Percentiles rank a stretch among this genome's conserved stretches.
Conservation (phyloP, 1,140 invertebrate species). For the Mamestra configurata region DNA sequence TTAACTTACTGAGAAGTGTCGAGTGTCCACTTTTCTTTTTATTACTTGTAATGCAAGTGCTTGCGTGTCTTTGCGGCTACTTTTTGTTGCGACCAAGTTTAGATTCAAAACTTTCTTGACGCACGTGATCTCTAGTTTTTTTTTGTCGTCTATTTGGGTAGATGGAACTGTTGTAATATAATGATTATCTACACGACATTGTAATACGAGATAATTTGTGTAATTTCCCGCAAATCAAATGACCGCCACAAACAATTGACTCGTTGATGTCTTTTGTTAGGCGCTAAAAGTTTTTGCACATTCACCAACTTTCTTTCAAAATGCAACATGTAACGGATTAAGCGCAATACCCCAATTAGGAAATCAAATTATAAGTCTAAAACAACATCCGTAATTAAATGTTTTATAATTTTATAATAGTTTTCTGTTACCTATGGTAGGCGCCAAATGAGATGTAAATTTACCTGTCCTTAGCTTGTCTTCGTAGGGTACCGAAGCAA, state of each 20-base stretch:
- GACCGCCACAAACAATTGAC: not conserved
- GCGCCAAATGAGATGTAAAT: no score
- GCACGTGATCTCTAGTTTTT: not conserved
- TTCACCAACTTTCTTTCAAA: not conserved
- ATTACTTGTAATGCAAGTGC: constrained; percentile 30
- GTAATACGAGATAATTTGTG: not conserved
- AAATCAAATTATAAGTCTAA: no score
- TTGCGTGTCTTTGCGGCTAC: constrained; percentile 25
- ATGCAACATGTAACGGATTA: no score
- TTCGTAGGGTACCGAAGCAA: no score
- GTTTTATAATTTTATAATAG: no score
- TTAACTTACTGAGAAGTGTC: constrained; percentile 34
- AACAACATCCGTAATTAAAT: no score
- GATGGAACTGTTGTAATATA: not conserved
- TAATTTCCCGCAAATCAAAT: not conserved
- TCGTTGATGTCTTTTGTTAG: constrained; percentile 67
- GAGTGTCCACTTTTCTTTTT: constrained; percentile 26
- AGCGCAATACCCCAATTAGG: not conserved
- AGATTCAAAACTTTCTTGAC: constrained; percentile 16
- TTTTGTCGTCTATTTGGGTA: not conserved
- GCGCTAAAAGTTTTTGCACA: not conserved
- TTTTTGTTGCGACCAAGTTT: constrained; percentile 10
- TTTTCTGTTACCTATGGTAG: no score
- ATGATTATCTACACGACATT: not conserved
- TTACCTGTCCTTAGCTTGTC: no score